Base-by-base conservation (phyloP, 2,113 vertebrate genomes). In the Chelonoidis abingdonii region DNA sequence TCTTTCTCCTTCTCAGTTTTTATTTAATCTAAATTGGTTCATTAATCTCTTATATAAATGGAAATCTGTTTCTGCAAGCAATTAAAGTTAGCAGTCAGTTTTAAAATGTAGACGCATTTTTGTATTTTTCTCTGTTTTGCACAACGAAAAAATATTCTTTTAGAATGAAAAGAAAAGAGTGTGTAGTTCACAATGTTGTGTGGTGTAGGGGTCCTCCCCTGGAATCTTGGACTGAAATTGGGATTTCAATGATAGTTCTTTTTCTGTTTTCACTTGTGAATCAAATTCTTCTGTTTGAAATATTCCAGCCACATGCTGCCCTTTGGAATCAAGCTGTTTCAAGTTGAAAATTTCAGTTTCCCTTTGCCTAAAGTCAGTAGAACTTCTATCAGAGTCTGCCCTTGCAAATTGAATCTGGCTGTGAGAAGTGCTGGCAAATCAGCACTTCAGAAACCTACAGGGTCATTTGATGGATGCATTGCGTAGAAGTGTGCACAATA, bases 211-310 rank as follows among this genome's bases (percentile, higher is more conserved):
- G 88, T 87, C 54, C 22, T 86, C 56, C 47, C 12, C 47, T 31
- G 89, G 87, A 86, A 69, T 93, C 78, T 89, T 94, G 53, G 50
- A 78, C 83, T 81, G 8, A 75, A 47, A 92, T 81, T 1, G 91
- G 79, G 41, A 65, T 14, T 89, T 52, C 80, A 89, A 38, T 27
- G 38, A 91, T n/a, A 92, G 80, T 35, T 8, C 19, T 56, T 84
- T 81, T n/a, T 41, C 83, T 62, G 80, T 92, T 92, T 95, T 91
- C 86, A 89, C 44, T 62, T 29, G 53, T 92, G 72, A 87, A 87
- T 92, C 4, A 7, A 53, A 78, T 88, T 87, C 72, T 79, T 65
- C 86, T 59, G 22, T 22, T 86, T 91, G 79, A 94, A 89, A 80
- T 41, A 78, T 80, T 16, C 13, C 65, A 89, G 79, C 12, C 21